Evolutionary conservation across 2,888 invertebrate species (phyloP), one percentile per base, ranked within the genome.

Genomic region (Cerceris ruficornis): DNA sequence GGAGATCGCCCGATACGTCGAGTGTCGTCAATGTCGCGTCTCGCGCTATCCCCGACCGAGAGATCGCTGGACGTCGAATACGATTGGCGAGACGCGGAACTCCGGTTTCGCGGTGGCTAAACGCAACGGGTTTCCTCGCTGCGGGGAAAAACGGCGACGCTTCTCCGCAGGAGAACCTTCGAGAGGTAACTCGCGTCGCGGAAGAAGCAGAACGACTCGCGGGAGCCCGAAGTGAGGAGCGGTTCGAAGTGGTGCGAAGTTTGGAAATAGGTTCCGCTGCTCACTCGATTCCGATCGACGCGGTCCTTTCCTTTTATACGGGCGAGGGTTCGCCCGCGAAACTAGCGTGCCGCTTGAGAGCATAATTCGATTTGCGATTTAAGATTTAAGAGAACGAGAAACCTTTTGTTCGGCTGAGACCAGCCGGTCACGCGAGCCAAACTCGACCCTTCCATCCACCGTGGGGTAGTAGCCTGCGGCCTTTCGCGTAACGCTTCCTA

Each of bases 291-390:
- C 62, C 75, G 68, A 61, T 62, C 75, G 64, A 42, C 64, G 43
- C 59, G 62, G 66, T 59, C 72, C 70, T 54, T 70, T 73, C 77
- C 88, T 91, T 92, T 91, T 91, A 92, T 92, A 92, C 82, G 64
- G 52, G 28, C 50, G n/a, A 68, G 43, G 49, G 68, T 62, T 71
- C 74, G 73, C 65, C 85, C 90, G 89, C 85, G 82, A 61, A 77
- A 85, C 87, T 92, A 74, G 92, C 92, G 91, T 92, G 92, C 67
- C 78, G 71, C 83, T 82, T 92, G 89, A 92, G 88, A 88, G 87
- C 89, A 89, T 92, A 92, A 92, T 92, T 91, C 86, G 88, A 92
- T 92, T 92, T 90, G 76, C 84, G 88, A 86, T 91, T 92, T 89
- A 82, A 84, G 86, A 87, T 91, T 92, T 89, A 81, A 84, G 87